These are phyloP conservation scores for Eupithecia inturbata DNA, from an alignment of 2,888 invertebrate species.

Conservation along the genomic window DNA sequence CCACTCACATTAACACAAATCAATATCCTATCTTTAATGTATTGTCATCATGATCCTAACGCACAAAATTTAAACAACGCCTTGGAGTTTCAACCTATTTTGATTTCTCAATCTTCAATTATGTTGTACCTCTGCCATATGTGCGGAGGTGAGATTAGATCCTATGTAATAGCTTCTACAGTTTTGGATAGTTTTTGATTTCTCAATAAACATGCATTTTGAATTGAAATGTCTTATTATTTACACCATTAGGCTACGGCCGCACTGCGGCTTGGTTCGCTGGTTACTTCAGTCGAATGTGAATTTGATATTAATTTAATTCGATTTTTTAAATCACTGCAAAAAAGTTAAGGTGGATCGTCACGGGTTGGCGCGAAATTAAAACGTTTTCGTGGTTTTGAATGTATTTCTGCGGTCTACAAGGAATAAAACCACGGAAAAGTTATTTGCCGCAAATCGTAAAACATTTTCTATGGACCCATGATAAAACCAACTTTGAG, in stretches of 20 bases:
- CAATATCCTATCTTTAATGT: constrained; percentile 33
- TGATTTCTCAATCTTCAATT: constrained; percentile 33
- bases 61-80: constrained; percentile 54
- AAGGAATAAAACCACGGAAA: no score
- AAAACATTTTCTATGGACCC: no score
- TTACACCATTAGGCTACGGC: background rate
- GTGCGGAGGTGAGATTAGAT: constrained; percentile 55
- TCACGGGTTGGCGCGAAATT: no score
- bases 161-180: constrained; percentile 67
- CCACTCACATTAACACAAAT: constrained; percentile 28
- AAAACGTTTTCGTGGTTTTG: no score
- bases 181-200: constrained; percentile 71
- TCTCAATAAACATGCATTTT: constrained; percentile 72
- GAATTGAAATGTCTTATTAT: constrained; percentile 20
- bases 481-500: no score
- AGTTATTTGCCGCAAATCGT: no score
- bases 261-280: no score
- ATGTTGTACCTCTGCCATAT: constrained; percentile 34
- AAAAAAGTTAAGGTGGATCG: no score
- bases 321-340: no score
- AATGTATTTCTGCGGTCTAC: no score
- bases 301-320: no score
- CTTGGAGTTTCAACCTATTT: constrained; percentile 43
- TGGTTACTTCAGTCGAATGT: no score
- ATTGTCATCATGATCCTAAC: constrained; percentile 45